These are phyloP conservation scores for Cistogaster globosa DNA, from an alignment of 2,888 invertebrate species.

Conservation along the genomic window DNA sequence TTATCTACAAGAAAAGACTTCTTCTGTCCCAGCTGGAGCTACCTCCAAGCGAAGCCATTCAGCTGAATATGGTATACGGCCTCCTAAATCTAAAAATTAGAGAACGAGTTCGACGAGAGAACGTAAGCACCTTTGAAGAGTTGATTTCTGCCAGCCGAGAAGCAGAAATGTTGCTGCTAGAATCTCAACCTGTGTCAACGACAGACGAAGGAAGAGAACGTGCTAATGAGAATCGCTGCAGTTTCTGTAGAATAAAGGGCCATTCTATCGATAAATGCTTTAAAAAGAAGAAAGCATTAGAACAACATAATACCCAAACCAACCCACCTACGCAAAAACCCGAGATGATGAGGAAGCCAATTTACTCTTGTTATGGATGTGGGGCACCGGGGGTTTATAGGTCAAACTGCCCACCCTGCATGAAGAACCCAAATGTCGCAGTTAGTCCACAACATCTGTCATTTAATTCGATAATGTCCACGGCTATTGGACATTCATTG, in stretches of 20 bases:
- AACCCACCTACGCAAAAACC: background rate
- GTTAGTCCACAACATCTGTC: constrained; percentile 32
- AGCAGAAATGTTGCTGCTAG: constrained; percentile 48
- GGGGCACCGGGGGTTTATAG: no score
- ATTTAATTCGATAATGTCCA: constrained; percentile 32
- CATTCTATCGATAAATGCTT: no score
- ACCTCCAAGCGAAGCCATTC: constrained; percentile 14
- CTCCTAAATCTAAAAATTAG: constrained; percentile 31
- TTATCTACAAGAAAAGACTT: constrained; percentile 48
- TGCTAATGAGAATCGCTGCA: constrained; percentile 4
- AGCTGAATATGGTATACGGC: constrained; percentile 51
- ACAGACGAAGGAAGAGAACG: background rate
- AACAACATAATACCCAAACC: background rate
- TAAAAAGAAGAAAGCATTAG: no score
- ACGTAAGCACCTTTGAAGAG: constrained; percentile 37
- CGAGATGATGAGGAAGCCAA: background rate
- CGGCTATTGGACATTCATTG: constrained; percentile 50
- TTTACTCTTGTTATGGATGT: constrained; percentile 27
- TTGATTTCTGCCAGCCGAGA: constrained; percentile 46
- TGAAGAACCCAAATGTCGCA: background rate
- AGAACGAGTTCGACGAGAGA: constrained; percentile 49
- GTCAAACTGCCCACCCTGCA: constrained; percentile 42
- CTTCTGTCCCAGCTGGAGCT: constrained; percentile 38
- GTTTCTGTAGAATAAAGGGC: constrained; percentile 15
- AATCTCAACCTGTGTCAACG: background rate